These are phyloP conservation scores for Pempheris klunzingeri DNA, from an alignment of 2,797 vertebrate species.

Conservation along the genomic window DNA sequence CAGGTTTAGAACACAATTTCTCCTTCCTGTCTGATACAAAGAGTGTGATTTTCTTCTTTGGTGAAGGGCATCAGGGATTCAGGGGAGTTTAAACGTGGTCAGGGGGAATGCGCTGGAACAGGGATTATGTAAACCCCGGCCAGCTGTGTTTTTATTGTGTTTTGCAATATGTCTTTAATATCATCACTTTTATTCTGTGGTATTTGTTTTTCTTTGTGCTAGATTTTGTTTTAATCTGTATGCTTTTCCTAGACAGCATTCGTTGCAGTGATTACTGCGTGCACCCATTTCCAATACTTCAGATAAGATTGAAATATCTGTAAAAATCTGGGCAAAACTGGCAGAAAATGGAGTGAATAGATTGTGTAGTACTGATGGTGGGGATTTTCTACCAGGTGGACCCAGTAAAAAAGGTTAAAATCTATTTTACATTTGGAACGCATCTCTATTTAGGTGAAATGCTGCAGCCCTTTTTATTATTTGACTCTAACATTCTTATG, in stretches of 20 bases:
- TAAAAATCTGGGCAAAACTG: neutral
- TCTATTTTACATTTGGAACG: neutral
- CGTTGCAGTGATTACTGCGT: neutral
- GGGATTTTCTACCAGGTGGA: neutral
- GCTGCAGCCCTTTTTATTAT: neutral
- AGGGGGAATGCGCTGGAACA: constrained; percentile 31
- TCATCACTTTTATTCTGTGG: constrained; percentile 28
- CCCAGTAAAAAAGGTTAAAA: neutral
- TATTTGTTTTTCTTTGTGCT: neutral
- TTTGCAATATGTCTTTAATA: constrained; percentile 52
- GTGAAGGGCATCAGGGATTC: constrained; percentile 50
- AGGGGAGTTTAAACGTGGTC: constrained; percentile 50
- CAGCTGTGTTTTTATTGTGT: constrained; percentile 44
- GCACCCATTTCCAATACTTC: neutral
- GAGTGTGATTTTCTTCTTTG: constrained; percentile 37
- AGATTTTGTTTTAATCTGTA: constrained; percentile 23
- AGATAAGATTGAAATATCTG: neutral
- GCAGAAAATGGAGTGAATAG: neutral
- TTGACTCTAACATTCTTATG: too few relatives aligned
- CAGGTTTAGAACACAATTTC: constrained; percentile 73
- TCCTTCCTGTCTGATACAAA: constrained; percentile 32
- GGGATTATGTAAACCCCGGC: constrained; percentile 42
- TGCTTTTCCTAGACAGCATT: neutral
- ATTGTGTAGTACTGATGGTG: neutral
- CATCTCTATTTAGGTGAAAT: neutral